Evolutionary conservation across 1,140 invertebrate species (phyloP).

Genomic region (Lordiphosa stackelbergi): DNA sequence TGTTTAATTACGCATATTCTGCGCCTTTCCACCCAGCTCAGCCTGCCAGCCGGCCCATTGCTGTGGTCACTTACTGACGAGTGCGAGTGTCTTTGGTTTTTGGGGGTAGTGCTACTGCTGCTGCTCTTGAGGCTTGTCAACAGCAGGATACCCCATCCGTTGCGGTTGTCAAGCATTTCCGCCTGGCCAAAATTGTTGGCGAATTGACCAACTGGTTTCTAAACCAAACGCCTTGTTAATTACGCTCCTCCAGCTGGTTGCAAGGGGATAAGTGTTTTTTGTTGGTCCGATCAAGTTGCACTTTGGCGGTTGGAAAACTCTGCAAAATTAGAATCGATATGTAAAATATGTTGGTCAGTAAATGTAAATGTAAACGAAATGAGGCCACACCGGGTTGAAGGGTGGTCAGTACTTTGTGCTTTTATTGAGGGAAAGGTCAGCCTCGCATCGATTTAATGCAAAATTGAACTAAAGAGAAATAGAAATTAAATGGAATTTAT

Average conservation of each 20-base stretch:
- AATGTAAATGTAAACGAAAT: constrained; percentile 33
- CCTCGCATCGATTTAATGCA: constrained; percentile 62
- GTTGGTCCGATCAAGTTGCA: constrained; percentile 9
- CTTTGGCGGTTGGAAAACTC: constrained; percentile 24
- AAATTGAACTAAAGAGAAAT: constrained; percentile 27
- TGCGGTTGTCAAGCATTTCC: constrained; percentile 56
- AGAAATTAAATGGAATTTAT: background rate
- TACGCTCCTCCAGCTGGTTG: constrained; percentile 46
- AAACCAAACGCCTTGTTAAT: constrained; percentile 62
- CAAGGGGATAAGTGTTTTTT: constrained; percentile 40
- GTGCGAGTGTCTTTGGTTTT: constrained; percentile 53
- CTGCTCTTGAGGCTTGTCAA: constrained; percentile 56
- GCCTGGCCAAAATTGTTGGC: constrained; percentile 44
- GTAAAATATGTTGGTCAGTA: constrained; percentile 1
- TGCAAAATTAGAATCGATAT: constrained; percentile 60
- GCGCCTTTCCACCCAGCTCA: constrained; percentile 17
- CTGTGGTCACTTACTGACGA: constrained; percentile 57
- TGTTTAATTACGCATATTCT: constrained; percentile 73
- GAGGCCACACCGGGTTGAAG: constrained; percentile 25
- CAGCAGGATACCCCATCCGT: constrained; percentile 32
- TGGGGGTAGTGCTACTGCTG: constrained; percentile 10
- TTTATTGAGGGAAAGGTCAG: constrained; percentile 72
- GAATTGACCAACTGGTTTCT: constrained; percentile 25
- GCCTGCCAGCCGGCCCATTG: constrained; percentile 17
- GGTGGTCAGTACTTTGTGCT: constrained; percentile 25